Percentiles rank a stretch among this genome's conserved stretches.
Conservation (phyloP, 2,888 invertebrate species). For the Malthinus seriepunctatus region DNA sequence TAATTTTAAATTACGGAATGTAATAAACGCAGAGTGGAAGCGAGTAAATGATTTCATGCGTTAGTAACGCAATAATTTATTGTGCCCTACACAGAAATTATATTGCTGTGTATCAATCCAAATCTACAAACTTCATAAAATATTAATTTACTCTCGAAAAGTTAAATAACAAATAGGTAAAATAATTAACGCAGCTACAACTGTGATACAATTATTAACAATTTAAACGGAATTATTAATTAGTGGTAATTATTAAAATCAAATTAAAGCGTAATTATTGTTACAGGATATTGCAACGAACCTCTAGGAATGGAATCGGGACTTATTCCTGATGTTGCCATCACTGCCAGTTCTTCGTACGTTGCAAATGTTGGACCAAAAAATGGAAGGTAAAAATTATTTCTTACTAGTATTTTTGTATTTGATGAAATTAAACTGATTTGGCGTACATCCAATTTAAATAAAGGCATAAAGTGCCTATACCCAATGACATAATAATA, state of each 20-base stretch:
- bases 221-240: background rate
- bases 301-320: constrained; percentile 76
- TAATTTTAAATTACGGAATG: constrained; percentile 30
- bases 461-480: too few relatives aligned
- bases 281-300: constrained; percentile 62
- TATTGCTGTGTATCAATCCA: constrained; percentile 26
- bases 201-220: background rate
- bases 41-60: constrained; percentile 31
- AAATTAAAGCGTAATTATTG: background rate
- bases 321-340: constrained; percentile 67
- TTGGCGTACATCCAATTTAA: background rate
- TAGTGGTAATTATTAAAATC: background rate
- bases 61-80: constrained; percentile 27
- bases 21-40: constrained; percentile 29
- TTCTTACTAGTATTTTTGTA: too few relatives aligned
- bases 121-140: constrained; percentile 26
- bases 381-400: constrained; percentile 65
- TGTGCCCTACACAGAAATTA: constrained; percentile 25
- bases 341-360: constrained; percentile 72
- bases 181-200: background rate
- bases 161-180: constrained; percentile 10
- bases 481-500: too few relatives aligned
- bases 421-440: background rate
- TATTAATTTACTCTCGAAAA: constrained; percentile 25
- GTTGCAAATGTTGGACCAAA: constrained; percentile 71